Conservation (phyloP, 2,113 vertebrate species). For the Mungos mungo region DNA sequence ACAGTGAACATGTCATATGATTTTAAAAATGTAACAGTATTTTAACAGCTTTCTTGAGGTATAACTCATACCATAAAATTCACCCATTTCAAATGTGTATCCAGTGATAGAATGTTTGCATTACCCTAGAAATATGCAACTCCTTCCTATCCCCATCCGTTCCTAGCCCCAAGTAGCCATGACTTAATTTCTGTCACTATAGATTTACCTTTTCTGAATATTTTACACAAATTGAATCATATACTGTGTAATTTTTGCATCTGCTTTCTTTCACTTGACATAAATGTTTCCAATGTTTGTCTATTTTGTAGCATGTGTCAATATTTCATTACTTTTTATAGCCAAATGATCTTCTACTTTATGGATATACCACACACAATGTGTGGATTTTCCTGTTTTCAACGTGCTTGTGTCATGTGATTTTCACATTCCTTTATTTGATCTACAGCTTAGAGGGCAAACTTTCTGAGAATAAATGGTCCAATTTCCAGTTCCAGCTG, state of each 20-base stretch:
- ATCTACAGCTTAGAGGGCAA: background rate
- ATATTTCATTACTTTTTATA: background rate
- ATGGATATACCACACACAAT: background rate
- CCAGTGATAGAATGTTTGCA: background rate
- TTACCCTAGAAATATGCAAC: background rate
- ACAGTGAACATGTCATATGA: background rate
- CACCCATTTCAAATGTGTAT: background rate
- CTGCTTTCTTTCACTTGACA: background rate
- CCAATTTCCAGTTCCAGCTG: background rate
- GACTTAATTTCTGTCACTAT: background rate
- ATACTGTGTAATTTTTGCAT: background rate
- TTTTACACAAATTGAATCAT: background rate
- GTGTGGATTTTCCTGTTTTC: background rate
- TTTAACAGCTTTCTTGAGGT: background rate
- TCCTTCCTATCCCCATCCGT: background rate
- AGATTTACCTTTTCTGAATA: background rate
- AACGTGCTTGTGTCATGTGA: background rate
- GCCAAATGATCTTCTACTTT: background rate
- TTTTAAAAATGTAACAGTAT: background rate
- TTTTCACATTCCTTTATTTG: background rate
- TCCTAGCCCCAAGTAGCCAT: background rate
- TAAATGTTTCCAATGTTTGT: background rate
- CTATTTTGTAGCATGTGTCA: background rate
- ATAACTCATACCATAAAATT: background rate
- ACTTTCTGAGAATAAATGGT: background rate